Evolutionary conservation across 2,797 vertebrate species (phyloP), one percentile per base, ranked within the genome.

Genomic region (Amazona finschi): DNA sequence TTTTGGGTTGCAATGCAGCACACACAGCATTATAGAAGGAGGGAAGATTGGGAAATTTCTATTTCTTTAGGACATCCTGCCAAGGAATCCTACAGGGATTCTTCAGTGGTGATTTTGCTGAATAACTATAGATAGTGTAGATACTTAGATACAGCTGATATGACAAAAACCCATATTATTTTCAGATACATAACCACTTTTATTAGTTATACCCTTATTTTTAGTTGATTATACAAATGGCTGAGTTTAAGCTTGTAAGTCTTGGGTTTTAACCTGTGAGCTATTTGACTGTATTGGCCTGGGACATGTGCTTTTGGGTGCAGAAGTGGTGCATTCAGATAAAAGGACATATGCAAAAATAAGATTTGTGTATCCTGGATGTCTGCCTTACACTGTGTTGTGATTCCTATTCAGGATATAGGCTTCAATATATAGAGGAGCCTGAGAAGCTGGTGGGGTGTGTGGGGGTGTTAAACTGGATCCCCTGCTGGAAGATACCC

Each of bases 351-450:
- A 38, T 24, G 38, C 12, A 64, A 53, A 92, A 90, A n/a, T 46
- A 64, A 71, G 25, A 44, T 52, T 27, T 38, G 6, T 30, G 3
- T 19, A 44, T 27, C 7, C 28, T 50, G 25, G 31, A 39, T 55
- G 47, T n/a, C 50, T 2, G 0, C 5, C 47, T 39, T 43, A 13
- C 1, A 3, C 20, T 31, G 19, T n/a, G 28, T 5, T 70, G 22
- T 66, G 43, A 31, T 62, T 85, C 62, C 36, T 66, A 12, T 19
- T 75, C 78, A 72, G 30, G 33, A 49, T 60, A 28, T 31, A 12
- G 12, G 24, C 33, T 78, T 73, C 64, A 64, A 52, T 53, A 22
- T 2, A 31, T 2, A 1, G 15, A 57, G 57, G 69, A 84, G 16
- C 36, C 39, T 66, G 82, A 65, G 75, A 83, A 70, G 57, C 1